Evolutionary conservation across 1,140 invertebrate species (phyloP).

Genomic region (Drosophila bocki): DNA sequence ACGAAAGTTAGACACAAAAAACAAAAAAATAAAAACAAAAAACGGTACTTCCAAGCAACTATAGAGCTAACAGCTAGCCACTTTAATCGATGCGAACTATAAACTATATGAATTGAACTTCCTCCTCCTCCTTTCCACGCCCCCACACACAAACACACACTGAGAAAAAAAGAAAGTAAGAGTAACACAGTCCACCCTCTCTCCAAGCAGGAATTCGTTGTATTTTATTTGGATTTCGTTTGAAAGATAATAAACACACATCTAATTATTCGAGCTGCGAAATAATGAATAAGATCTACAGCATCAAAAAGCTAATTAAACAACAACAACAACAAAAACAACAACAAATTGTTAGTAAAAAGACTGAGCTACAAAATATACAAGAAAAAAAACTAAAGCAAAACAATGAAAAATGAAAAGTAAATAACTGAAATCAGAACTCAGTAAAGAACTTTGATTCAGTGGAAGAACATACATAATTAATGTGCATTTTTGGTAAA

Average conservation of each 20-base stretch:
- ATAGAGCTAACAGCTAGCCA: constrained; percentile 73
- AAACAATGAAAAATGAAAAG: constrained; percentile 1
- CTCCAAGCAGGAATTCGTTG: constrained; percentile 25
- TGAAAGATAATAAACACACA: constrained; percentile 14
- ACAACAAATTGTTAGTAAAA: constrained; percentile 81
- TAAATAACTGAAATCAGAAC: constrained; percentile 15
- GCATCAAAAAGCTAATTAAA: constrained; percentile 46
- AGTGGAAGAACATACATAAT: constrained; percentile 16
- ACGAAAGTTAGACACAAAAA: constrained; percentile 68
- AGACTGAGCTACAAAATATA: constrained; percentile 82
- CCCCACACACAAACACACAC: background rate
- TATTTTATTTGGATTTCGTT: constrained; percentile 16
- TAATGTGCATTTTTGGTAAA: constrained; percentile 46
- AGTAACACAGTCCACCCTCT: background rate
- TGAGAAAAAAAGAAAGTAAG: background rate
- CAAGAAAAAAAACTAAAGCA: constrained; percentile 50
- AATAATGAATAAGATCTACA: constrained; percentile 27
- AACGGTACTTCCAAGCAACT: constrained; percentile 83
- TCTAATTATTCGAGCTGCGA: constrained; percentile 17
- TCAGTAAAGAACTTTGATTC: constrained; percentile 28
- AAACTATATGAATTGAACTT: constrained; percentile 40
- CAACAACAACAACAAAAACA: constrained; percentile 42
- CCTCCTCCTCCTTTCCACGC: background rate
- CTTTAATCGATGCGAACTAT: constrained; percentile 44
- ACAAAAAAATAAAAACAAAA: background rate